phyloP scores from a whole-genome alignment of 1,140 invertebrate species.

The Drosophila ironensis region DNA sequence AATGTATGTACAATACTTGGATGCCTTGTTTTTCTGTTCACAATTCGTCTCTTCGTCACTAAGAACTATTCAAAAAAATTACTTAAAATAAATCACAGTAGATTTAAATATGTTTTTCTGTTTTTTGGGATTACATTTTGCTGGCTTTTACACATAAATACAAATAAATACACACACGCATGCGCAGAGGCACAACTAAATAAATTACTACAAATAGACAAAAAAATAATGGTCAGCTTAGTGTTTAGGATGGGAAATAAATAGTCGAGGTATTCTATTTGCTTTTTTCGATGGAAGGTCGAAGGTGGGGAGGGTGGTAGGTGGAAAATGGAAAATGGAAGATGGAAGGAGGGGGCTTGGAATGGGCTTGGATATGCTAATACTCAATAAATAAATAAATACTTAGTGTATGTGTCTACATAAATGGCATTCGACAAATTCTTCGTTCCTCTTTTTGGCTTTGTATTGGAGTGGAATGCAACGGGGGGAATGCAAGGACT shows the following conservation, averaged over 20 bases:
- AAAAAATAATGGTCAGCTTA: constrained; percentile 15
- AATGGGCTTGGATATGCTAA: constrained; percentile 5
- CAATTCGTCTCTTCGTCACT: constrained; percentile 15
- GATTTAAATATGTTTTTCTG: constrained; percentile 72
- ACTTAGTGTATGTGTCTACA: constrained; percentile 51
- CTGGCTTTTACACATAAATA: constrained; percentile 30
- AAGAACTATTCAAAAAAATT: constrained; percentile 71
- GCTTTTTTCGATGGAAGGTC: no score
- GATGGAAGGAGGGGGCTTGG: background rate
- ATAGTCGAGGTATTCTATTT: constrained; percentile 10
- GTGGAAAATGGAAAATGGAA: background rate
- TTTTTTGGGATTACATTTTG: constrained; percentile 17
- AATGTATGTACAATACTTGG: constrained; percentile 34
- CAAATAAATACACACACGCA: background rate
- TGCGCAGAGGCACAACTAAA: constrained; percentile 34
- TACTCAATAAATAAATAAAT: constrained; percentile 49
- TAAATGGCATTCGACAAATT: constrained; percentile 72
- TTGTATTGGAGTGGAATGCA: constrained; percentile 7
- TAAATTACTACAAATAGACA: constrained; percentile 42
- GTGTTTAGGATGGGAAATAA: constrained; percentile 28
- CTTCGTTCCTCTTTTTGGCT: constrained; percentile 18
- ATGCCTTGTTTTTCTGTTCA: background rate
- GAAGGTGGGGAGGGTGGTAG: no score
- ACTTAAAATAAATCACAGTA: constrained; percentile 80
- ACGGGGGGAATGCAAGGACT: background rate